Evolutionary conservation across 1,140 invertebrate genomes (phyloP), one percentile per base, ranked within the genome.

Genomic region (Augochlora pura): DNA sequence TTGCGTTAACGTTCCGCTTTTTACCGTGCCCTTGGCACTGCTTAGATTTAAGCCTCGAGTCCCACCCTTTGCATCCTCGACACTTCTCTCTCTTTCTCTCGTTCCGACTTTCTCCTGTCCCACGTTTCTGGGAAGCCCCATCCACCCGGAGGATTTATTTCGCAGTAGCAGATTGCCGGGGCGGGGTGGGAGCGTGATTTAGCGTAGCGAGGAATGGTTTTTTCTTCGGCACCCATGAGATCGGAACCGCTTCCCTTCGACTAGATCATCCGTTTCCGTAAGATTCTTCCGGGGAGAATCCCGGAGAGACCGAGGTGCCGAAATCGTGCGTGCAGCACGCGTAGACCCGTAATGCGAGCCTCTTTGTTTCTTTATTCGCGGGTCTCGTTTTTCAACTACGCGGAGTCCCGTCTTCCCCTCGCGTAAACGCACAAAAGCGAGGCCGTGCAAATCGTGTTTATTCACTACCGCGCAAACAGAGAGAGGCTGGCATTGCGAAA

Each of bases 161-260:
- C 66, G 23, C 8, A 10, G 49, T 25, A n/a, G 57, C 49, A 81
- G 66, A 81, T 77, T 77, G 73, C 27, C 8, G 39, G 49, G 73
- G 79, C 79, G 79, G 79, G 73, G 39, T 57, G 32, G 49, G 12
- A 67, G 42, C 39, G 78, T 64, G 78, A 80, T 80, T 80, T 80
- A 80, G 14, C 64, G n/a, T 23, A 39, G 8, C 25, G 65, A 42
- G 63, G 52, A 78, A 78, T 38, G 62, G 57, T 78, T 72, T 49
- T 6, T 21, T 49, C 7, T 21, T 23, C 49, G 60, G 14, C 21
- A 18, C 46, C 68, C 21, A 6, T 46, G 49, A 70, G 46, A 27
- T 64, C 46, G 6, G 23, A 18, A 57, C 21, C 0, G 21, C 12
- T 25, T 46, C 25, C 14, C 16, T 25, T 8, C 39, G 6, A 32